Base-by-base conservation (phyloP, 2,888 invertebrate genomes). In the Aphodius sticticus region DNA sequence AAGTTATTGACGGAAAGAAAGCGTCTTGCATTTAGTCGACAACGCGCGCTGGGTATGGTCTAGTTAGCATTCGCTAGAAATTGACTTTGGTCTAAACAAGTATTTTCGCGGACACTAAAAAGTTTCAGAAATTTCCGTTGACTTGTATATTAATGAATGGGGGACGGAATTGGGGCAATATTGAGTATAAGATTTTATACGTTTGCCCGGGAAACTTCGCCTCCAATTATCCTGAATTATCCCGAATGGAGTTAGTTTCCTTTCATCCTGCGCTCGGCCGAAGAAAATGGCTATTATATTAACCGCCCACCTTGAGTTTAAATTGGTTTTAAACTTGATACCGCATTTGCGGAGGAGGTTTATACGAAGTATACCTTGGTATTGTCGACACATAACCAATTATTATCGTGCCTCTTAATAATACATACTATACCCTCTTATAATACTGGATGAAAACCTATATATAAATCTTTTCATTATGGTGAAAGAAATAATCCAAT, bases 11-110 rank as follows among this genome's bases (percentile, higher is more conserved):
- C 53, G 7, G 53, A 53, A 12, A 53, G 53, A 53, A 53, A 5
- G 9, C 53, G 53, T 53, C 53, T 1, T 53, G 53, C 53, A 53
- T 53, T 53, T 53, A 53, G 53, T 53, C 53, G 9, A 7, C 7
- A 53, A 53, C 53, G 12, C 53, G 53, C 53, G 53, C 53, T 53
- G 53, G 53, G 1, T 53, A 53, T 53, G 53, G 53, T 53, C 53
- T 53, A 53, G 53, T 53, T 53, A 53, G 53, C 53, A 53, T 53
- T 53, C 53, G 12, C 53, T 53, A 53, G 53, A 53, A 12, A 53
- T 53, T 53, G 53, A 53, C 53, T 53, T 53, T 53, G 53, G 53
- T 53, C 53, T 53, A 53, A 53, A 53, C 53, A 53, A 53, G 53
- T 9, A 53, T 53, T 53, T 53, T 53, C 53, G 53, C 2, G 12